phyloP scores from a whole-genome alignment of 2,113 vertebrate genomes.

The Lepidothrix coronata region DNA sequence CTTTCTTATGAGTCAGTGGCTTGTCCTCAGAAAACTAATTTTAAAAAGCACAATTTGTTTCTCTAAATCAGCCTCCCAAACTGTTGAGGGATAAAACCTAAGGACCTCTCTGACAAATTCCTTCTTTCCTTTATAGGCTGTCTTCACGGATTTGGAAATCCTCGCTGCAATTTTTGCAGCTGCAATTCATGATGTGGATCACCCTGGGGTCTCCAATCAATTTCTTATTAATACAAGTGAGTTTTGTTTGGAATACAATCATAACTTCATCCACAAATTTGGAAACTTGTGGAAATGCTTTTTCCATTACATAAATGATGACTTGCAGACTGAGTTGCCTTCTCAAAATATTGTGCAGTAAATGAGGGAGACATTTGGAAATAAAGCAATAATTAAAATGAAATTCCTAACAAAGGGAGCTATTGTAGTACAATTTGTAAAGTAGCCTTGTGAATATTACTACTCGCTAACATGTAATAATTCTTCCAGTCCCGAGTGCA shows the following conservation, averaged over 20 bases:
- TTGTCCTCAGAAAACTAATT: background rate
- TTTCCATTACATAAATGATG: background rate
- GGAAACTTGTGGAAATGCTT: background rate
- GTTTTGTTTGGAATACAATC: conserved; percentile 47
- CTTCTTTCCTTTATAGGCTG: conserved; percentile 77
- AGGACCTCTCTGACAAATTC: background rate
- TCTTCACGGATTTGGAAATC: conserved; percentile 97
- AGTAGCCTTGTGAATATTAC: background rate
- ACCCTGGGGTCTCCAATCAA: conserved; percentile 98
- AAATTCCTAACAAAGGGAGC: background rate
- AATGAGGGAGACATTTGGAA: background rate
- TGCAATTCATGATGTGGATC: conserved; percentile 97
- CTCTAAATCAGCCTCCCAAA: background rate
- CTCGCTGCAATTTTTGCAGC: conserved; percentile 96
- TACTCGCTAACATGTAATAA: background rate
- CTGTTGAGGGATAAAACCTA: background rate
- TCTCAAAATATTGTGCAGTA: background rate
- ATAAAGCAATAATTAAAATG: background rate
- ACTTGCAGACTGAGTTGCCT: background rate
- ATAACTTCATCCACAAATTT: background rate
- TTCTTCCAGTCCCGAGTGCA: background rate
- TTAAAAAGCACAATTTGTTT: background rate
- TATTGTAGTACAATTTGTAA: background rate
- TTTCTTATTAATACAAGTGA: conserved; percentile 99
- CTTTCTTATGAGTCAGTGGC: background rate